Conservation (phyloP, 2,888 invertebrate species). For the Drosophila sordidapex region DNA sequence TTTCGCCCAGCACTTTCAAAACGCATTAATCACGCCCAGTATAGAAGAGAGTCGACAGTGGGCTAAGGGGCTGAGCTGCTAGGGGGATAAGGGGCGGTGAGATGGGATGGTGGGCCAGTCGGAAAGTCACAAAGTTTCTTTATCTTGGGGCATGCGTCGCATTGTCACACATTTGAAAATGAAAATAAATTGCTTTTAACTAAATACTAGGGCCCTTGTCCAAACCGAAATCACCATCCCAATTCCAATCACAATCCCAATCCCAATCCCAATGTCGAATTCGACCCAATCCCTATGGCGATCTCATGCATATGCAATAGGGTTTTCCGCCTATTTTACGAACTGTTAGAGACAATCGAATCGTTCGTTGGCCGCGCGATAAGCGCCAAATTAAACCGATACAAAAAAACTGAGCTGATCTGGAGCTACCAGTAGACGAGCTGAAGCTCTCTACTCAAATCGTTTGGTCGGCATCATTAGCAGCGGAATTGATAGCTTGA, state of each 20-base stretch:
- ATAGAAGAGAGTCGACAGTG: constrained; percentile 1
- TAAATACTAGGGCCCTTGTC: constrained; percentile 29
- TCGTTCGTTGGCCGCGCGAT: constrained; percentile 57
- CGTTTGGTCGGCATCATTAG: constrained; percentile 81
- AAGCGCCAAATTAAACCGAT: constrained; percentile 71
- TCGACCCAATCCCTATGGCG: constrained; percentile 5
- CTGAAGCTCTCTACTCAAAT: constrained; percentile 40
- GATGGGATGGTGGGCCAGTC: neutral
- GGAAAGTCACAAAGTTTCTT: constrained; percentile 41
- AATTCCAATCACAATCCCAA: neutral
- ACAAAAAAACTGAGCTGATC: constrained; percentile 27
- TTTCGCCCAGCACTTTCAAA: constrained; percentile 74
- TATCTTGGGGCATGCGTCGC: constrained; percentile 73
- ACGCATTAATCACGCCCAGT: constrained; percentile 65
- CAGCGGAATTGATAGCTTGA: constrained; percentile 84
- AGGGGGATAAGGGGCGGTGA: neutral
- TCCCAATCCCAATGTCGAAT: neutral
- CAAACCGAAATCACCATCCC: neutral
- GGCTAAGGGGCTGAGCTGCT: neutral
- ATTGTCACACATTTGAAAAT: constrained; percentile 78
- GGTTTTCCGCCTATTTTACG: constrained; percentile 75
- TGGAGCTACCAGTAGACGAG: constrained; percentile 15
- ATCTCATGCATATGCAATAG: constrained; percentile 69
- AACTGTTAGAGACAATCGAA: constrained; percentile 72
- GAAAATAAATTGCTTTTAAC: constrained; percentile 71